Evolutionary conservation across 1,140 invertebrate genomes (phyloP).

Genomic region (Anastatus disparis): DNA sequence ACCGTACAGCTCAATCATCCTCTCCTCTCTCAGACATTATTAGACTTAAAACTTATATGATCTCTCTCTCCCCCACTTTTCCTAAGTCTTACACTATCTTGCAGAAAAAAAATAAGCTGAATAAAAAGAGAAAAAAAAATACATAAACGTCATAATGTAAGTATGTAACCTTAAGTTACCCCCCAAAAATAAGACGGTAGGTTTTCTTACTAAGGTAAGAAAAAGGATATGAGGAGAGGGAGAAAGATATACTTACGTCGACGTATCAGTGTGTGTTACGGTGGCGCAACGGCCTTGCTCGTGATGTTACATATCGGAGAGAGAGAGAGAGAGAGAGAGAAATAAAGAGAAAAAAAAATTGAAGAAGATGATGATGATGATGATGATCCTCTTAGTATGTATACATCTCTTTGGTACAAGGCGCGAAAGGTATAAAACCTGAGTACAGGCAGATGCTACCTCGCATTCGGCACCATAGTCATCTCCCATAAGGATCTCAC

Average conservation of each 20-base stretch:
- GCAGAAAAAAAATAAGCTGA: too few species aligned
- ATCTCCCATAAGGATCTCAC: slow-evolving; percentile 52
- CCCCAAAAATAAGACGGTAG: too few species aligned
- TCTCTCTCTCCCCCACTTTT: too few species aligned
- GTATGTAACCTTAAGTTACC: slow-evolving; percentile 47
- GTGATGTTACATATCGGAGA: slow-evolving; percentile 60
- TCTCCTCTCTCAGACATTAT: too few species aligned
- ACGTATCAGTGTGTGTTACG: slow-evolving; percentile 12
- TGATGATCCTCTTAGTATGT: slow-evolving; percentile 31
- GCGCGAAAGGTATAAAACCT: slow-evolving; percentile 61
- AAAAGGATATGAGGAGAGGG: neutral
- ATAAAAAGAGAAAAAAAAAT: too few species aligned
- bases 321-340: neutral
- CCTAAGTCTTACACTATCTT: too few species aligned
- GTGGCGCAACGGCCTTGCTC: slow-evolving; percentile 62
- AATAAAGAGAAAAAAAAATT: neutral
- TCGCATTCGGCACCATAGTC: slow-evolving; percentile 58
- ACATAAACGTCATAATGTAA: slow-evolving; percentile 27
- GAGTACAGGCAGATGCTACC: slow-evolving; percentile 57
- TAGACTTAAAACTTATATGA: too few species aligned
- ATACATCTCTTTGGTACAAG: too few species aligned
- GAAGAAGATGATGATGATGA: slow-evolving; percentile 3
- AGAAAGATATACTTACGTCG: too few species aligned
- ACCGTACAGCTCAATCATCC: slow-evolving; percentile 15
- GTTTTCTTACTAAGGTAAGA: too few species aligned